Base-by-base conservation (phyloP, 2,113 vertebrate genomes). In the Eubucco bourcierii region DNA sequence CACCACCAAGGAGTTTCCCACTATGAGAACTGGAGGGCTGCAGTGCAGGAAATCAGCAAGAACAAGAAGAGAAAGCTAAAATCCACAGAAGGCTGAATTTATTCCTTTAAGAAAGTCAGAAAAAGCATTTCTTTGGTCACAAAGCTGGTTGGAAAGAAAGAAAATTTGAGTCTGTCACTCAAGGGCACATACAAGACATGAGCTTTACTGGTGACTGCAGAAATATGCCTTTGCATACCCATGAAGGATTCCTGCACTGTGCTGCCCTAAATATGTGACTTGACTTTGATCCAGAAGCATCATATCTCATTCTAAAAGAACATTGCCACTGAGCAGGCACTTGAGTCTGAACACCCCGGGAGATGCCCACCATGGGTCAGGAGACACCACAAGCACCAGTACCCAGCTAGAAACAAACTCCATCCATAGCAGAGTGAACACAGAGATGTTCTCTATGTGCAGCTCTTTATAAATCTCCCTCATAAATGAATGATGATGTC, bases 401-500 rank as follows among this genome's bases (percentile, higher is more conserved):
- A 55, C 10, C 25, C 64, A 66, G 29, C 29, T 19, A 44, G 65
- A 58, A 86, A 90, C 2, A 0, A 83, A 3, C 44, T 64, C 56
- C 47, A 33, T 50, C 73, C 58, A 11, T 1, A 58, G 56, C 52
- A 75, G 14, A 18, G 47, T 6, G 1, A 15, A 23, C 82, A 59
- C 3, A 68, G 39, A 85, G 28, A 27, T 39, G 37, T 12, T 60
- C 44, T 70, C 33, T 47, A 25, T 33, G 53, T 15, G 27, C 19
- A 77, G 68, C 76, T 68, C 65, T 82, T 82, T 19, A 10, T 14
- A 55, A 93, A 27, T 41, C 15, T 74, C 63, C 39, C 34, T 97
- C 97, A 97, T 96, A 90, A 98, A 98, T 98, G 97, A 98, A 97
- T 97, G 96, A 98, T 97, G 97, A 97, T 97, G 95, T 82, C 33